These are phyloP conservation scores for Volucella zonaria DNA, from an alignment of 2,888 invertebrate genomes.

Conservation along the genomic window DNA sequence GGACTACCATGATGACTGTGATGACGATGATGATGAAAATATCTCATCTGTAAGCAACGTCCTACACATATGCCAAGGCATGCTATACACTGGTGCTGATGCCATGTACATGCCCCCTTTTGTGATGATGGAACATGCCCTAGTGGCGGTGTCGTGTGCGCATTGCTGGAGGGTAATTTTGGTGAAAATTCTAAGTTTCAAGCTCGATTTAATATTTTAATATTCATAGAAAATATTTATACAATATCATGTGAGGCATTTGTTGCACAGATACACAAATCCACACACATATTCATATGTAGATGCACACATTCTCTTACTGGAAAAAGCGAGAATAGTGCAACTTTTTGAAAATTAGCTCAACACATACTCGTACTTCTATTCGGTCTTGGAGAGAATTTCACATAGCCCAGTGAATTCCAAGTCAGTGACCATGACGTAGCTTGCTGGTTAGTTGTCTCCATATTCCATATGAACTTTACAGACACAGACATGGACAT, in stretches of 20 bases:
- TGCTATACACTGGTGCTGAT: no score
- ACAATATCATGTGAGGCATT: constrained; percentile 30
- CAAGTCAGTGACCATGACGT: constrained; percentile 39
- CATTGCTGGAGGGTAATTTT: constrained; percentile 32
- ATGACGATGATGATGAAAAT: not conserved
- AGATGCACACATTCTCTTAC: not conserved
- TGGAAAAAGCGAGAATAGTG: constrained; percentile 12
- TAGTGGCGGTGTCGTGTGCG: not conserved
- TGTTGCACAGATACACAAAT: constrained; percentile 20
- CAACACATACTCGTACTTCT: not conserved
- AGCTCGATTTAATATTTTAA: constrained; percentile 63
- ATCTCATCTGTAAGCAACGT: not conserved
- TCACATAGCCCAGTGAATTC: constrained; percentile 23
- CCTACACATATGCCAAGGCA: not conserved
- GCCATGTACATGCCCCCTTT: not conserved
- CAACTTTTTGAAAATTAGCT: constrained; percentile 43
- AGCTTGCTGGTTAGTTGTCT: constrained; percentile 11
- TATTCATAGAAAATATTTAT: constrained; percentile 60
- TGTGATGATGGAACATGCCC: not conserved
- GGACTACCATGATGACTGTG: not conserved
- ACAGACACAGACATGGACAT: not conserved
- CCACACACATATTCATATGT: not conserved
- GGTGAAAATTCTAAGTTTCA: constrained; percentile 58
- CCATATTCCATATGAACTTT: constrained; percentile 11
- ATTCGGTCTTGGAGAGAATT: not conserved